Evolutionary conservation across 2,113 vertebrate genomes (phyloP).

Genomic region (Deroptyus accipitrinus): DNA sequence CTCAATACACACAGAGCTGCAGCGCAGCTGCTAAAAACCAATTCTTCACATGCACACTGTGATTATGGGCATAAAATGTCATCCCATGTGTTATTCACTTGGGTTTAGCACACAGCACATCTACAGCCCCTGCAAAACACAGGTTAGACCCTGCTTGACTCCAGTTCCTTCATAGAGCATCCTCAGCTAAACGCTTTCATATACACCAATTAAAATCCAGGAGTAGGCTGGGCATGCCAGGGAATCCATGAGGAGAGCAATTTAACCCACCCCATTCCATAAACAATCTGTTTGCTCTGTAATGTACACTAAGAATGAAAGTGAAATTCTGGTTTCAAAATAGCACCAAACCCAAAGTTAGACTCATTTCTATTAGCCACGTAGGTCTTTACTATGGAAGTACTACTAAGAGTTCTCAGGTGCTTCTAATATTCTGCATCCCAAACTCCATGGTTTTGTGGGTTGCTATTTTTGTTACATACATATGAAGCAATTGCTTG

Average conservation of each 20-base stretch:
- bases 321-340: background rate
- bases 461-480: background rate
- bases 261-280: conserved; percentile 46
- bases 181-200: background rate
- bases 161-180: background rate
- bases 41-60: background rate
- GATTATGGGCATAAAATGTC: background rate
- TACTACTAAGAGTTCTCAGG: background rate
- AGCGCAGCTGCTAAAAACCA: background rate
- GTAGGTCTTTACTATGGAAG: background rate
- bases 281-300: background rate
- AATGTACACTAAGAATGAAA: background rate
- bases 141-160: background rate
- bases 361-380: background rate
- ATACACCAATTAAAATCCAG: background rate
- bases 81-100: background rate
- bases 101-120: background rate
- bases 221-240: background rate
- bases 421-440: background rate
- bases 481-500: background rate
- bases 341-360: background rate
- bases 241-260: conserved; percentile 26
- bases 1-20: rapidly evolving
- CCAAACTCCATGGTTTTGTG: background rate
- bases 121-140: background rate